Percentiles rank a stretch among this genome's conserved stretches.
Conservation (phyloP, 2,888 invertebrate genomes). For the Leptothorax acervorum region DNA sequence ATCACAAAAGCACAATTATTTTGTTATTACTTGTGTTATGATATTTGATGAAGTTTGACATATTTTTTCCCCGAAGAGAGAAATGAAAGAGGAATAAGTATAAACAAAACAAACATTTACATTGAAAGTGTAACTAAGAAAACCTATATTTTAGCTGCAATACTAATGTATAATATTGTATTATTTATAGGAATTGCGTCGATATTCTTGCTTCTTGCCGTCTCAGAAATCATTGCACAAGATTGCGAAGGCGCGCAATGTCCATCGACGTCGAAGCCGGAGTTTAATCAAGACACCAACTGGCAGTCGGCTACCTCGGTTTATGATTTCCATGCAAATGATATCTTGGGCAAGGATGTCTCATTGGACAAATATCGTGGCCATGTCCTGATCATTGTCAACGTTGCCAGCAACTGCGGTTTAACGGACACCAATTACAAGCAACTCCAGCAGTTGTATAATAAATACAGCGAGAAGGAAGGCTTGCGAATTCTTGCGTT, state of each 20-base stretch:
- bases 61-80: background rate
- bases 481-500: slow-evolving; percentile 89
- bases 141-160: background rate
- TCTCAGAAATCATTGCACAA: background rate
- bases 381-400: slow-evolving; percentile 93
- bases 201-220: background rate
- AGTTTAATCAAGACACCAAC: slow-evolving; percentile 84
- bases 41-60: background rate
- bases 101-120: background rate
- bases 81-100: background rate
- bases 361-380: slow-evolving; percentile 92
- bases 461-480: slow-evolving; percentile 90
- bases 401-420: slow-evolving; percentile 95
- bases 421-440: slow-evolving; percentile 93
- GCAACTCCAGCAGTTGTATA: slow-evolving; percentile 91
- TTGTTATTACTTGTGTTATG: background rate
- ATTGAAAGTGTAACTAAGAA: background rate
- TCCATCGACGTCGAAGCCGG: background rate
- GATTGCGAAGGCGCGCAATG: background rate
- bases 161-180: background rate
- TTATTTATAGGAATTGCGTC: background rate
- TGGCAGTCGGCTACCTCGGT: slow-evolving; percentile 90
- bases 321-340: slow-evolving; percentile 93
- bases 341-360: slow-evolving; percentile 93
- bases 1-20: background rate